These are phyloP conservation scores for Lepilemur septentrionalis DNA, from an alignment of 2,797 vertebrate species.

Conservation along the genomic window DNA sequence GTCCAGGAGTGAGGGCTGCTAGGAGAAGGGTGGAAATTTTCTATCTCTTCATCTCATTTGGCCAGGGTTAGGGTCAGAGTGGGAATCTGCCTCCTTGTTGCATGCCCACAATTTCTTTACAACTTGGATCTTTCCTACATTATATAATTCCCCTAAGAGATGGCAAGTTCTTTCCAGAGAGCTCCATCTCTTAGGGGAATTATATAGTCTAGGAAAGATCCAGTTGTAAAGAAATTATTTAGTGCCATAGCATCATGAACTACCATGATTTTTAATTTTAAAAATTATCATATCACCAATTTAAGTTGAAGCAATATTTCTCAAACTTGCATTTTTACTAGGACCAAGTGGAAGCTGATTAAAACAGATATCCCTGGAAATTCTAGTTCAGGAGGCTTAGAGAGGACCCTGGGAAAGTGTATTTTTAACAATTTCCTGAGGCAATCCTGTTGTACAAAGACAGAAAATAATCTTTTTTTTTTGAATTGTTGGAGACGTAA, in stretches of 20 bases:
- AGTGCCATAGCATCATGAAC: neutral
- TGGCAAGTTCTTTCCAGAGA: neutral
- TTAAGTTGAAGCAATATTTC: neutral
- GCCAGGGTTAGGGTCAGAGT: neutral
- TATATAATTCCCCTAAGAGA: neutral
- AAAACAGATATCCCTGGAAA: neutral
- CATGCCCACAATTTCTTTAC: neutral
- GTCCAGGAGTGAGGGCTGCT: neutral
- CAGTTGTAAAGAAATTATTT: slow-evolving; percentile 1
- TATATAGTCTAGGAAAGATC: neutral
- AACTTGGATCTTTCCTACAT: slow-evolving; percentile 2
- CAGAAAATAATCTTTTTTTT: neutral
- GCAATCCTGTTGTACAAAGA: neutral
- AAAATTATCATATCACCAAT: neutral
- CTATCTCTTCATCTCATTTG: neutral
- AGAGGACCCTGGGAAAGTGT: neutral
- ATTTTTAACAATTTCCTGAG: neutral
- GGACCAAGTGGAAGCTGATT: neutral
- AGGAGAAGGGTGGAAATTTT: neutral
- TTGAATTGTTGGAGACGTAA: neutral
- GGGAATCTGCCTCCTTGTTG: neutral
- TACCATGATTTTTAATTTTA: neutral
- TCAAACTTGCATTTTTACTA: slow-evolving; percentile 6
- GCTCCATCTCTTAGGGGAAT: neutral
- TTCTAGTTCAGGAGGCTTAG: neutral